Conservation (phyloP, 2,888 invertebrate species). For the Mythimna loreyi region DNA sequence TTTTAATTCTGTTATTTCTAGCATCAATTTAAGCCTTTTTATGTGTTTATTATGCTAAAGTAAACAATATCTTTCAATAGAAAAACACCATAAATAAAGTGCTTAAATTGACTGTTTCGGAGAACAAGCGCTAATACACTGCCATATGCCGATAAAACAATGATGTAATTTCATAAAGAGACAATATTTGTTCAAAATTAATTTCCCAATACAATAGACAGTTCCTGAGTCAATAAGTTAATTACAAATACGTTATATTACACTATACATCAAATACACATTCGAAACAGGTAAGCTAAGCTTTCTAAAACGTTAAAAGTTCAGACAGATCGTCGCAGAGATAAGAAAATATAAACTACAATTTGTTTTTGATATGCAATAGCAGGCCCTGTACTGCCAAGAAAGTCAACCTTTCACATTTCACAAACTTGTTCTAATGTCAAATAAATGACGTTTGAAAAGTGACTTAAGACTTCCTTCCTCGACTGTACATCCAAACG, state of each 20-base stretch:
- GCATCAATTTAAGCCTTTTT: not conserved
- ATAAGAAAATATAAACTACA: slow-evolving; percentile 61
- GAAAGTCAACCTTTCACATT: slow-evolving; percentile 38
- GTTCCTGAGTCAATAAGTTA: slow-evolving; percentile 19
- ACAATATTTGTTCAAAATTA: not conserved
- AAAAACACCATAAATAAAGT: not conserved
- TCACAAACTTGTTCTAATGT: not conserved
- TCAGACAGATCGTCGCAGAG: slow-evolving; percentile 43
- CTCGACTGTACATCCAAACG: slow-evolving; percentile 44
- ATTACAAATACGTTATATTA: slow-evolving; percentile 52
- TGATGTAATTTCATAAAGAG: not conserved
- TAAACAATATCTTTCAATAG: not conserved
- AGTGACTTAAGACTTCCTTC: slow-evolving; percentile 24
- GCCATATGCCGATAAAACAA: not conserved
- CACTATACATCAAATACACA: slow-evolving; percentile 73
- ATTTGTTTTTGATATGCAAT: slow-evolving; percentile 66
- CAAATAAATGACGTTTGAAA: slow-evolving; percentile 5
- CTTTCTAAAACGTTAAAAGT: slow-evolving; percentile 52
- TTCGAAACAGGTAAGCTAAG: slow-evolving; percentile 62
- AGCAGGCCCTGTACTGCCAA: slow-evolving; percentile 45
- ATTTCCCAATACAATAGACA: slow-evolving; percentile 34
- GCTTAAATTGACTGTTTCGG: not conserved
- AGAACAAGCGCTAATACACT: not conserved
- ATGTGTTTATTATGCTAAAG: not conserved
- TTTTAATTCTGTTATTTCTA: not conserved